Evolutionary conservation across 2,888 invertebrate genomes (phyloP).

Genomic region (Drosophila picticornis): DNA sequence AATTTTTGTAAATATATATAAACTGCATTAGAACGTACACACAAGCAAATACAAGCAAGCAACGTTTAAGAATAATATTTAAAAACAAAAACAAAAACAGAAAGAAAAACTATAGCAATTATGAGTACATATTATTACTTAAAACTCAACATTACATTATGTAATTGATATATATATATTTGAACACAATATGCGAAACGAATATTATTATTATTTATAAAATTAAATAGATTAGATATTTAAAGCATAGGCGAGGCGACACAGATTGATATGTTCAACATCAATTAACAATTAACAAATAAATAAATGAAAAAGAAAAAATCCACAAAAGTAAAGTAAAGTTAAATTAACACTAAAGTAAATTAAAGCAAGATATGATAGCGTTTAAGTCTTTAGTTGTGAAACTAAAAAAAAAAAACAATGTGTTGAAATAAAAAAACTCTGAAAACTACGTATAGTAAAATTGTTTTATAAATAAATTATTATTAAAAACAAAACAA

Average conservation of each 20-base stretch:
- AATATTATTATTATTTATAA: slow-evolving; percentile 58
- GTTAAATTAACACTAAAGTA: slow-evolving; percentile 64
- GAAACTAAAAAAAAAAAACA: slow-evolving; percentile 39
- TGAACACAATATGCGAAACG: slow-evolving; percentile 54
- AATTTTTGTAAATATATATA: slow-evolving; percentile 56
- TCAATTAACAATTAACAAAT: slow-evolving; percentile 52
- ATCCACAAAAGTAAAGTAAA: slow-evolving; percentile 54
- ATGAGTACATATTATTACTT: slow-evolving; percentile 74
- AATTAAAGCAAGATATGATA: slow-evolving; percentile 61
- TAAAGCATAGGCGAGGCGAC: slow-evolving; percentile 30
- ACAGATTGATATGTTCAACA: slow-evolving; percentile 71
- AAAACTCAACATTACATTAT: slow-evolving; percentile 48
- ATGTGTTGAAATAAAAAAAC: slow-evolving; percentile 48
- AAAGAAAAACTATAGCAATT: slow-evolving; percentile 78
- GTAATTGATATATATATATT: slow-evolving; percentile 58
- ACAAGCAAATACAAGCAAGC: slow-evolving; percentile 32
- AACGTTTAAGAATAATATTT: slow-evolving; percentile 69
- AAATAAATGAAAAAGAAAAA: slow-evolving; percentile 13
- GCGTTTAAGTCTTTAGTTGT: slow-evolving; percentile 64
- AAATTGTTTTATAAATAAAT: slow-evolving; percentile 75
- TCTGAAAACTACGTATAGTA: slow-evolving; percentile 53
- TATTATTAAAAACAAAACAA: slow-evolving; percentile 51
- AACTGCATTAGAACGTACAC: slow-evolving; percentile 33
- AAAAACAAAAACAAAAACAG: slow-evolving; percentile 7
- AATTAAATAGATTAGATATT: slow-evolving; percentile 54